A percentile compares a stretch with the other conserved stretches of the same genome.
These are phyloP conservation scores for Epinephelus coioides DNA, from an alignment of 2,797 vertebrate genomes.

Conservation along the genomic window DNA sequence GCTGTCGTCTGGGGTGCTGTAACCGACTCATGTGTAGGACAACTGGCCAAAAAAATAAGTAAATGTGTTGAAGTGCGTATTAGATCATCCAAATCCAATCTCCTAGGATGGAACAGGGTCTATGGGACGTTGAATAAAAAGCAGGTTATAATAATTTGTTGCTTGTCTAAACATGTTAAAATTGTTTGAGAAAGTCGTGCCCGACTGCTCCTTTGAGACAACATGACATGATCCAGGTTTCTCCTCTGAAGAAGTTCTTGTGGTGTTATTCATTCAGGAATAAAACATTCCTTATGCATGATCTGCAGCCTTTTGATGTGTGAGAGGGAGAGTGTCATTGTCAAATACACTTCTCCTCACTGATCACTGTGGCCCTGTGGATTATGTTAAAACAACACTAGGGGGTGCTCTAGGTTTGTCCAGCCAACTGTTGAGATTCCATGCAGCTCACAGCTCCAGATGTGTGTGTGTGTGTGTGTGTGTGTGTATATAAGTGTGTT, in stretches of 20 bases:
- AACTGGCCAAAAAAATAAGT: conserved; percentile 27
- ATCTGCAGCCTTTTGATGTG: background rate
- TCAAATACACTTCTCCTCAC: conserved; percentile 19
- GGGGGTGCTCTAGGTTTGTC: conserved; percentile 83
- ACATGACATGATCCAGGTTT: background rate
- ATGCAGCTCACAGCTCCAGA: conserved; percentile 4
- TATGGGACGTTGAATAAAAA: conserved; percentile 9
- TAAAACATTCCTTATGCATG: conserved; percentile 7
- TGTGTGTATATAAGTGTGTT: background rate
- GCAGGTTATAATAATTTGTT: background rate
- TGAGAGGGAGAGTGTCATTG: background rate
- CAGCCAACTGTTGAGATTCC: conserved; percentile 64
- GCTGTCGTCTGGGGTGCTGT: conserved; percentile 33
- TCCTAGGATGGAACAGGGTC: conserved; percentile 10
- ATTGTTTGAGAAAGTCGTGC: background rate
- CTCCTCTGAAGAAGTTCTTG: background rate
- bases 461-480: conserved; percentile 1
- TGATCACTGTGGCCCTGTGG: conserved; percentile 20
- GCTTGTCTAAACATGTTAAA: background rate
- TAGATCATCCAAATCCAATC: conserved; percentile 15
- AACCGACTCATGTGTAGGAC: conserved; percentile 40
- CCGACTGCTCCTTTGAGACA: background rate
- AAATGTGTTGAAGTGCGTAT: conserved; percentile 26
- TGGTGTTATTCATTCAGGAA: background rate
- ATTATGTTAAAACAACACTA: conserved; percentile 71